A percentile compares a stretch with the other conserved stretches of the same genome.
These are phyloP conservation scores for Lordiphosa stackelbergi DNA, from an alignment of 1,140 invertebrate genomes.

Conservation along the genomic window DNA sequence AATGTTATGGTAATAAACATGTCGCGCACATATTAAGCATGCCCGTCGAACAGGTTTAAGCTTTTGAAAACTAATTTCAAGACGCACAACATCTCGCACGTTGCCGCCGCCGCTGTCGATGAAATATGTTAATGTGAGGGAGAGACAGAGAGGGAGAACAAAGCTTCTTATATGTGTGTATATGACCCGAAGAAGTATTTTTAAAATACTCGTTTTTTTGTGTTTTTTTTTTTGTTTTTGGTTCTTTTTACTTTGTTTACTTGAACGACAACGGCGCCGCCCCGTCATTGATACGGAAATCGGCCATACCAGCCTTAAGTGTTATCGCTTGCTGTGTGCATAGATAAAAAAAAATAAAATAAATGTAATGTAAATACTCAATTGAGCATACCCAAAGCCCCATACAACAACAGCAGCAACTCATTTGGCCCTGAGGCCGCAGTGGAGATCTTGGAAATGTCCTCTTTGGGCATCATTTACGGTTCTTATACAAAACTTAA, in stretches of 20 bases:
- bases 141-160: slow-evolving; percentile 4
- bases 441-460: too few relatives aligned
- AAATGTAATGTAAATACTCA: too few relatives aligned
- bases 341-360: too few relatives aligned
- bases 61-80: slow-evolving; percentile 50
- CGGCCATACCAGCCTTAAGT: too few relatives aligned
- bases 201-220: slow-evolving; percentile 41
- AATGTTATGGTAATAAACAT: slow-evolving; percentile 38
- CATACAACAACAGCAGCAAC: slow-evolving; percentile 1
- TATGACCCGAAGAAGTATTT: slow-evolving; percentile 13
- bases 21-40: slow-evolving; percentile 10
- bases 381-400: not conserved
- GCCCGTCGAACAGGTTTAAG: slow-evolving; percentile 42
- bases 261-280: not conserved
- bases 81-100: slow-evolving; percentile 1
- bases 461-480: too few relatives aligned
- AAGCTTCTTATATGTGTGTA: not conserved
- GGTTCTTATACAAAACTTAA: too few relatives aligned
- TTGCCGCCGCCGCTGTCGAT: slow-evolving; percentile 11
- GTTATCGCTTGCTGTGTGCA: too few relatives aligned
- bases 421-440: too few relatives aligned
- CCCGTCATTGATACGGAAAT: not conserved
- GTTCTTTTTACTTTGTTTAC: not conserved
- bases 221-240: slow-evolving; percentile 2
- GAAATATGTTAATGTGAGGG: slow-evolving; percentile 13